phyloP scores from a whole-genome alignment of 2,113 vertebrate genomes.

The Hemiscyllium ocellatum region DNA sequence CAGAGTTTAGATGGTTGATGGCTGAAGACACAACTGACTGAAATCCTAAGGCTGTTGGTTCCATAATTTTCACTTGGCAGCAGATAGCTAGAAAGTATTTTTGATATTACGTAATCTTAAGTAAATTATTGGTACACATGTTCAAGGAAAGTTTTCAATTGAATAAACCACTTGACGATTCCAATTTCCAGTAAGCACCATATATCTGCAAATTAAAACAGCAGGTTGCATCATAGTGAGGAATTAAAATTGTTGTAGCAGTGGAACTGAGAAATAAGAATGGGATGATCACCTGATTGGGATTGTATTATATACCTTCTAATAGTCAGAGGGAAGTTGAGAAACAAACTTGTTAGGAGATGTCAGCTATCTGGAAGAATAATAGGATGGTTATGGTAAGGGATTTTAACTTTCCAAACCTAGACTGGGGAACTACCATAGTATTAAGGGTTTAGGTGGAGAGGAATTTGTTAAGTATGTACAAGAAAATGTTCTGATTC shows the following conservation, averaged over 20 bases:
- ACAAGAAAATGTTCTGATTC: no score
- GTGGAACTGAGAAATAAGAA: not conserved
- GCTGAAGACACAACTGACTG: not conserved
- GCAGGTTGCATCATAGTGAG: not conserved
- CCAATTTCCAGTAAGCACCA: not conserved
- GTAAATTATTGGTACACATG: not conserved
- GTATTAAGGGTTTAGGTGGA: no score
- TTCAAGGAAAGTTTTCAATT: not conserved
- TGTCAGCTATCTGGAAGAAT: no score
- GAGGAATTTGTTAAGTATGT: no score
- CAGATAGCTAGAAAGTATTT: not conserved
- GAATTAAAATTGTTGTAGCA: not conserved
- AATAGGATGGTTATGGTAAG: no score
- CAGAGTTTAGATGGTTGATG: not conserved
- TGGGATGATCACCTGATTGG: no score
- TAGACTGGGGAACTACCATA: no score
- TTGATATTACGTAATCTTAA: not conserved
- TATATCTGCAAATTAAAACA: not conserved
- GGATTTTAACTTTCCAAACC: no score
- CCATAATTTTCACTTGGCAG: not conserved
- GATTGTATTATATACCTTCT: no score
- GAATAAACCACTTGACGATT: not conserved
- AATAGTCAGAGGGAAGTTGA: no score
- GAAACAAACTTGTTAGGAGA: no score
- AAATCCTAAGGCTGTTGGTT: not conserved